Evolutionary conservation across 1,140 invertebrate genomes (phyloP), one percentile per base, ranked within the genome.

Genomic region (Holcopasites calliopsidis): DNA sequence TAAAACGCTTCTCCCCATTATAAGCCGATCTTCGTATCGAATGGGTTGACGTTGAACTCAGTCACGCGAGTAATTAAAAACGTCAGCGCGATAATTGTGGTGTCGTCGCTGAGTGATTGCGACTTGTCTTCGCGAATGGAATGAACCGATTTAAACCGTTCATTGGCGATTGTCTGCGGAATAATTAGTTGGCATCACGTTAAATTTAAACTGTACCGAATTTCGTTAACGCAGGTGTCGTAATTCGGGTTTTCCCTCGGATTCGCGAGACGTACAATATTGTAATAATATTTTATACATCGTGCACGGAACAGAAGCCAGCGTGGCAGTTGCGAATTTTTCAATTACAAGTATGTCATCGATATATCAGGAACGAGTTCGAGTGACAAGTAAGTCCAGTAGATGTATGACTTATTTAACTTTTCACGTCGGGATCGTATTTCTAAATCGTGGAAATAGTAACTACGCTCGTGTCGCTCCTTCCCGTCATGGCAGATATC

Each of bases 1-100:
- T 44, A 44, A 44, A n/a, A n/a, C 47, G 62, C 44, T 52, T 47
- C 70, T 52, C 62, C 52, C 73, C n/a, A 62, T 80, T 80, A 70
- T 33, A 76, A 76, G 77, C 76, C 58, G 26, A 26, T 44, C 21
- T 80, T 52, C 64, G 49, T 54, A 42, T 61, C 40, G 65, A 52
- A 68, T 23, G 75, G 52, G 73, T 76, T 60, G 68, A 65, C 33
- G 69, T 44, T 38, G 60, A 52, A 57, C 52, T 69, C 74, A 35
- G 47, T 73, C 74, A 57, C 28, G 79, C 80, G 80, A 21, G 50
- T 71, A 73, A 82, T 82, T 82, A 77, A 82, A 80, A 82, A 81
- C 69, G 64, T 73, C 57, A 55, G 66, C 47, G 23, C 55, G 73
- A 77, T 82, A 49, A 76, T 82, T 80, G 76, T 68, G 16, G 11